Base-by-base conservation (phyloP, 2,113 vertebrate genomes). In the Brachyistius frenatus region DNA sequence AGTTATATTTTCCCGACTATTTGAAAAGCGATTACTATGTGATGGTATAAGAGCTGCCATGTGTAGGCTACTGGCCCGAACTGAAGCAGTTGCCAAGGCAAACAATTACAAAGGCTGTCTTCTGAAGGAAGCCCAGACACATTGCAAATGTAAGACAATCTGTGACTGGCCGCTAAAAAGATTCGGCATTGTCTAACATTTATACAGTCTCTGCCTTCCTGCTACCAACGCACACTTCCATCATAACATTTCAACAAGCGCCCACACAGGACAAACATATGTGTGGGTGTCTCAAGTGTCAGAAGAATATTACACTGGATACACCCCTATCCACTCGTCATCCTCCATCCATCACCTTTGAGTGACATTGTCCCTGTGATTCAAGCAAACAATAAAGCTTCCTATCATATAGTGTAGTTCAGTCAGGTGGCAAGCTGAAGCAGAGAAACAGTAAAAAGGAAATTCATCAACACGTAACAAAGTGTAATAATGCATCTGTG, bases 191-290 rank as follows among this genome's bases (percentile, higher is more conserved):
- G 5, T 71, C 50, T 32, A 69, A 66, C 61, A 63, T 83, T 76
- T 73, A 62, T 72, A 64, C 66, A 76, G 81, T 66, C 68, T 31
- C 35, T 66, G n/a, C 39, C 9, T 70, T 56, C 23, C 32, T 62
- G 73, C 64, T 65, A 49, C 80, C 54, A 30, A 11, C 65, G 56
- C 5, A 32, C 30, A 77, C 66, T 78, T 66, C 76, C 56, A 60
- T 66, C 49, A 81, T 72, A 71, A 70, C 69, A 69, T 81, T 74
- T 89, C 76, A 84, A 81, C 70, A 83, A 54, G 67, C 77, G 2
- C 76, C 83, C 67, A 81, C 86, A 74, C 62, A 66, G 75, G 72
- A 87, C 76, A 81, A 80, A 73, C 35, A 76, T 78, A 79, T 67
- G 77, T 80, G 73, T 83, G 75, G 2, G 55, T 75, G 32, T 33